Conservation (phyloP, 2,888 invertebrate genomes). For the Asteroscopus sphinx region DNA sequence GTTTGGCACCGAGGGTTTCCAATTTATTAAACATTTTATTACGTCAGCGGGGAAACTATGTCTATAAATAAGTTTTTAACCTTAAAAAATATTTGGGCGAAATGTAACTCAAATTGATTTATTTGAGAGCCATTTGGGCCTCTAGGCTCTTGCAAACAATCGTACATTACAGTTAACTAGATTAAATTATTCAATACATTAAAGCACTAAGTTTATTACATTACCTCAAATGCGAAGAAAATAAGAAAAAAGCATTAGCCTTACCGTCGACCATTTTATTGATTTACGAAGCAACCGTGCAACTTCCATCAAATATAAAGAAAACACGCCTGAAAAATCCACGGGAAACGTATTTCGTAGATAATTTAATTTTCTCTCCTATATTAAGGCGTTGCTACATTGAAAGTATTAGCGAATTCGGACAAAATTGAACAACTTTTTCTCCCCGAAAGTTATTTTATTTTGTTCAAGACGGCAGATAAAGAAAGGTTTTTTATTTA, state of each 20-base stretch:
- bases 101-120: too few relatives aligned
- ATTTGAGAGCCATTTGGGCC: too few relatives aligned
- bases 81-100: too few relatives aligned
- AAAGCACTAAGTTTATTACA: background rate
- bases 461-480: constrained; percentile 34
- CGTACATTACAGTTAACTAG: background rate
- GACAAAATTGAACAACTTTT: constrained; percentile 48
- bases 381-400: constrained; percentile 55
- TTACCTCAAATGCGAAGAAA: constrained; percentile 3
- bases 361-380: constrained; percentile 62
- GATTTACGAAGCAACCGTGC: constrained; percentile 35
- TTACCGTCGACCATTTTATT: constrained; percentile 20
- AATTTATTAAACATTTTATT: too few relatives aligned
- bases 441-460: constrained; percentile 41
- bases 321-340: constrained; percentile 47
- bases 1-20: too few relatives aligned
- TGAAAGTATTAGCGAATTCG: constrained; percentile 45
- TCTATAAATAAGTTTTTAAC: too few relatives aligned
- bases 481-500: constrained; percentile 37
- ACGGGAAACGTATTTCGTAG: constrained; percentile 56
- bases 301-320: constrained; percentile 53
- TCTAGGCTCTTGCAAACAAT: too few relatives aligned
- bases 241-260: constrained; percentile 13
- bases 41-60: too few relatives aligned
- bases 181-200: background rate